Percentiles rank a stretch among this genome's conserved stretches.
phyloP scores from a whole-genome alignment of 2,113 vertebrate species.

The Myiagra hebetior region DNA sequence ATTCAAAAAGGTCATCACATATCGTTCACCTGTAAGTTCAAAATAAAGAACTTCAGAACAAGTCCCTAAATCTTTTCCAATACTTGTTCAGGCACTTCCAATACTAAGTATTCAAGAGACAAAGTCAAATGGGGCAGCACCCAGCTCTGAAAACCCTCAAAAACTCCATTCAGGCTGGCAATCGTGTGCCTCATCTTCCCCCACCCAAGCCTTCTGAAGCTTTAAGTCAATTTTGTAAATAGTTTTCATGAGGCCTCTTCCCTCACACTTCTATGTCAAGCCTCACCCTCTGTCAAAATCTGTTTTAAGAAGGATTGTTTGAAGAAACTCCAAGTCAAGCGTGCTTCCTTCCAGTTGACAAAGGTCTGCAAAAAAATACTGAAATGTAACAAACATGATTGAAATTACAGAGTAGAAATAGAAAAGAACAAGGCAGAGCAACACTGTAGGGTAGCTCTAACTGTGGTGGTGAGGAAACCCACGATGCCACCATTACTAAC shows the following conservation, averaged over 20 bases:
- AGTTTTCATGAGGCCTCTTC: neutral
- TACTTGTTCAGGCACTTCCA: neutral
- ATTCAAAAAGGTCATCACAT: conserved; percentile 97
- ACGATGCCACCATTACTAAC: neutral
- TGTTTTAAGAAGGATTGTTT: conserved; percentile 98
- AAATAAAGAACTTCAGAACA: conserved; percentile 13
- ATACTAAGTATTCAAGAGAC: neutral
- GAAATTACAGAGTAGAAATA: neutral
- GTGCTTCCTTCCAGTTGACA: conserved; percentile 85
- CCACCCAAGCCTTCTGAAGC: neutral
- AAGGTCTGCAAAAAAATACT: conserved; percentile 70
- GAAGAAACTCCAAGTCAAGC: conserved; percentile 95
- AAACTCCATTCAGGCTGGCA: neutral
- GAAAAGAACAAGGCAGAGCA: neutral
- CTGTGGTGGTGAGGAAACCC: neutral
- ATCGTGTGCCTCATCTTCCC: neutral
- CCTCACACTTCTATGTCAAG: neutral
- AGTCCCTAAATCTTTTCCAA: neutral
- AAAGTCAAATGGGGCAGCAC: neutral
- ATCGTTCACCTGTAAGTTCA: conserved; percentile 85
- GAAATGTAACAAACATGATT: neutral
- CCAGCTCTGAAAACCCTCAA: neutral
- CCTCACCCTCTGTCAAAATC: conserved; percentile 91
- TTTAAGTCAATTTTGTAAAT: neutral
- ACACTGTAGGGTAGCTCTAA: neutral